A percentile compares a stretch with the other conserved stretches of the same genome.
Conservation (phyloP, 2,888 invertebrate genomes). For the Nasonovia ribisnigri region DNA sequence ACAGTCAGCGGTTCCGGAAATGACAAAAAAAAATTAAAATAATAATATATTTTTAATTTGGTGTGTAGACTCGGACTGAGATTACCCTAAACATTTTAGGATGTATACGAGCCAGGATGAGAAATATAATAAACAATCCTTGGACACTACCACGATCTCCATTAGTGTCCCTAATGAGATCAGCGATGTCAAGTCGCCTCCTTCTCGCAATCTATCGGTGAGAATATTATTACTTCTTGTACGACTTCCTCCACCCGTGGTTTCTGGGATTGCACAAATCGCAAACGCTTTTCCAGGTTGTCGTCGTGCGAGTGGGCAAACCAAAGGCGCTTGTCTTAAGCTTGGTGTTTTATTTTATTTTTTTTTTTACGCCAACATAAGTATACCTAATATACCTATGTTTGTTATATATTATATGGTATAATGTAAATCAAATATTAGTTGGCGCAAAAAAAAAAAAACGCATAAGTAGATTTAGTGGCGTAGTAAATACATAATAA, state of each 20-base stretch:
- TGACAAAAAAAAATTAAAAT: not conserved
- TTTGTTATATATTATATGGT: not conserved
- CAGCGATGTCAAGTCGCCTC: conserved; percentile 43
- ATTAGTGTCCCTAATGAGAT: conserved; percentile 54
- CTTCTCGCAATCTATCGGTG: conserved; percentile 56
- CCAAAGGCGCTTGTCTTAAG: conserved; percentile 13
- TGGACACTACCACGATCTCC: conserved; percentile 50
- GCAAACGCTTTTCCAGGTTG: conserved; percentile 35
- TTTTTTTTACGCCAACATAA: not conserved
- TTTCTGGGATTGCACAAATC: conserved; percentile 35
- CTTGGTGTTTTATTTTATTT: conserved; percentile 17
- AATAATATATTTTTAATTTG: conserved; percentile 18
- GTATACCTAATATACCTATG: not conserved
- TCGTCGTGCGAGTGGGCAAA: not conserved
- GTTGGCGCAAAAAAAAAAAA: not conserved
- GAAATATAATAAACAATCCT: conserved; percentile 53
- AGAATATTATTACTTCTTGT: conserved; percentile 47
- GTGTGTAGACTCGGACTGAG: conserved; percentile 42
- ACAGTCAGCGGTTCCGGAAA: not conserved
- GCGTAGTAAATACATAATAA: not conserved
- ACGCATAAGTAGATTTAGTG: not conserved
- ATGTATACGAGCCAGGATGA: conserved; percentile 55
- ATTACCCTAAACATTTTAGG: conserved; percentile 44
- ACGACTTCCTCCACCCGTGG: conserved; percentile 28
- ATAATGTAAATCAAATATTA: not conserved